Evolutionary conservation across 2,888 invertebrate species (phyloP).

Genomic region (Ochropleura plecta): DNA sequence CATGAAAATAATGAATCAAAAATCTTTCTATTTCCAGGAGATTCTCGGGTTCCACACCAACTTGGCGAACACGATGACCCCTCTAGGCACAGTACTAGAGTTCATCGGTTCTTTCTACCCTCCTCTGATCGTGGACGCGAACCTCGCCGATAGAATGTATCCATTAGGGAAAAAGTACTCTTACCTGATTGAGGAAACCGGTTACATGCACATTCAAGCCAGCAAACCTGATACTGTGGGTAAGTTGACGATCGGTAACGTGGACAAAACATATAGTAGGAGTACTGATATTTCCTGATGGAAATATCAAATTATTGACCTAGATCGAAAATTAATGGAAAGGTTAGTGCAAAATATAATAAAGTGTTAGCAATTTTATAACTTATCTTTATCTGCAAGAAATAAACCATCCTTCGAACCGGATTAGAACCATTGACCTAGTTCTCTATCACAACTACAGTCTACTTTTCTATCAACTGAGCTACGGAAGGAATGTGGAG

Average conservation of each 20-base stretch:
- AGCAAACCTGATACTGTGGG: constrained; percentile 95
- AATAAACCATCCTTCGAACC: constrained; percentile 90
- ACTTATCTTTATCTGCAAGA: not conserved
- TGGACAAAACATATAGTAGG: not conserved
- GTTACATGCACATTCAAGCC: constrained; percentile 93
- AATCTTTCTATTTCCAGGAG: constrained; percentile 74
- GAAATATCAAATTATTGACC: not conserved
- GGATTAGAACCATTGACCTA: constrained; percentile 93
- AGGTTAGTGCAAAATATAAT: not conserved
- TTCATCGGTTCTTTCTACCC: constrained; percentile 90
- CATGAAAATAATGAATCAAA: not conserved
- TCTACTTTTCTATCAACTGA: constrained; percentile 88
- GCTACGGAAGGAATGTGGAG: constrained; percentile 82
- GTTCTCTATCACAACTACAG: too few relatives aligned
- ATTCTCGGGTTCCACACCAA: constrained; percentile 91
- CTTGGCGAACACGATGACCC: constrained; percentile 84
- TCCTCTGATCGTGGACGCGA: constrained; percentile 86
- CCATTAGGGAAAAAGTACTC: constrained; percentile 70
- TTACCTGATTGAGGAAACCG: constrained; percentile 72
- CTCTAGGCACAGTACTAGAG: constrained; percentile 71
- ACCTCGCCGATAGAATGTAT: constrained; percentile 76
- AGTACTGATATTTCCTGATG: not conserved
- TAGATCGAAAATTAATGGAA: not conserved
- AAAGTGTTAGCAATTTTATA: too few relatives aligned
- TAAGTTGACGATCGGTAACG: constrained; percentile 51